Base-by-base conservation (phyloP, 2,113 vertebrate genomes). In the Phyllopteryx taeniolatus region DNA sequence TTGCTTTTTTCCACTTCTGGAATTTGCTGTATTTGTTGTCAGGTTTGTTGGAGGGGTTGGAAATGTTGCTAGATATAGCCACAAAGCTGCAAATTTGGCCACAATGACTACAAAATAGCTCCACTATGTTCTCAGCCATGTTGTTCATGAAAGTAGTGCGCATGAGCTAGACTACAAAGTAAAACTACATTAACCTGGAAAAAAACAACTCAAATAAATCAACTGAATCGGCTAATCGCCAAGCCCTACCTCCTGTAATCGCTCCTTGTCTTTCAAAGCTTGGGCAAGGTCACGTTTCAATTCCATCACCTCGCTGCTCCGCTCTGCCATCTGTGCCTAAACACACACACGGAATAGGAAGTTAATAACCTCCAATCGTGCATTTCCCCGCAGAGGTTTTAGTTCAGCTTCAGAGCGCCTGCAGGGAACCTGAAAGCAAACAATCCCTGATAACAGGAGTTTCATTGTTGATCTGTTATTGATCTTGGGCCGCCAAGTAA, bases 281-380 rank as follows among this genome's bases (percentile, higher is more conserved):
- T 90, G 90, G 56, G 94, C 94, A 66, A 98, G 81, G 85, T 91
- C 94, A 42, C 91, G 92, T 78, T 92, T 92, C 73, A 97, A 85
- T 49, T 93, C 94, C 13, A 88, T 93, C 90, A 98, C 94, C 88
- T 94, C 93, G 33, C 89, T 92, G 72, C 94, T 94, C 84, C 95
- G 95, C 87, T 97, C 94, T 0, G 92, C 91, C 87, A 96, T 90
- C 46, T 95, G 95, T 84, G 94, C 87, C 98, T 99, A 43, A 8
- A 67, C 7, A 74, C 2, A 74, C 31, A 39, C 31, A 68, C 62
- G 0, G 7, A 19, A n/a, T 8, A 13, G 14, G 14, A 66, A 47
- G 64, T 66, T 47, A 66, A 47, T 47, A 49, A 66, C 43, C 44
- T 17, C n/a, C 10, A 27, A 66, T 46, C 12, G 64, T 47, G 12